These are phyloP conservation scores for Leguminivora glycinivorella DNA, from an alignment of 1,140 invertebrate genomes.

Conservation along the genomic window DNA sequence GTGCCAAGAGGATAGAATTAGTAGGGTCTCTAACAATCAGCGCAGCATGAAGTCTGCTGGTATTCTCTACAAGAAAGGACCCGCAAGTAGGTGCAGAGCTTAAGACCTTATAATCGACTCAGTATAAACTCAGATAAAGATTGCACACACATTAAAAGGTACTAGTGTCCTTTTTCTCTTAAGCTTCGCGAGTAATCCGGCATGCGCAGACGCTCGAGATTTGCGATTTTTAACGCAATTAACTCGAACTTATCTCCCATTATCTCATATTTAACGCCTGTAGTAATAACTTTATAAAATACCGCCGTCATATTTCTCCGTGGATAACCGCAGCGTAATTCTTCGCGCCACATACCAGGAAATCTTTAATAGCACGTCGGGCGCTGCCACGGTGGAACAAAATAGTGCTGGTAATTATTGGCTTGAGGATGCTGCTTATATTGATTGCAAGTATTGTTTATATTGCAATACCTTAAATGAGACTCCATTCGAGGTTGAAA, in stretches of 20 bases:
- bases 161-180: neutral
- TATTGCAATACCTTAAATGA: neutral
- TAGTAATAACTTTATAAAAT: constrained; percentile 13
- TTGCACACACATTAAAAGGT: neutral
- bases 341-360: neutral
- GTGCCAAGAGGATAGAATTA: neutral
- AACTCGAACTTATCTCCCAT: constrained; percentile 7
- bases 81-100: neutral
- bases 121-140: neutral
- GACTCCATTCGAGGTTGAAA: neutral
- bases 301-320: constrained; percentile 12
- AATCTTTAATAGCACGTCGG: constrained; percentile 9
- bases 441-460: constrained; percentile 6
- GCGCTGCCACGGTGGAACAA: constrained; percentile 1
- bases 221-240: constrained; percentile 15
- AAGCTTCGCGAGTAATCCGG: neutral
- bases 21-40: neutral
- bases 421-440: neutral
- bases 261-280: neutral
- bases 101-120: neutral
- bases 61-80: neutral
- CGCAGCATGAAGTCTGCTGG: neutral
- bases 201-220: constrained; percentile 4
- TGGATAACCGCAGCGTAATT: constrained; percentile 7
- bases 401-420: neutral